Evolutionary conservation across 2,113 vertebrate genomes (phyloP), one percentile per base, ranked within the genome.

Genomic region (Orthonyx spaldingii): DNA sequence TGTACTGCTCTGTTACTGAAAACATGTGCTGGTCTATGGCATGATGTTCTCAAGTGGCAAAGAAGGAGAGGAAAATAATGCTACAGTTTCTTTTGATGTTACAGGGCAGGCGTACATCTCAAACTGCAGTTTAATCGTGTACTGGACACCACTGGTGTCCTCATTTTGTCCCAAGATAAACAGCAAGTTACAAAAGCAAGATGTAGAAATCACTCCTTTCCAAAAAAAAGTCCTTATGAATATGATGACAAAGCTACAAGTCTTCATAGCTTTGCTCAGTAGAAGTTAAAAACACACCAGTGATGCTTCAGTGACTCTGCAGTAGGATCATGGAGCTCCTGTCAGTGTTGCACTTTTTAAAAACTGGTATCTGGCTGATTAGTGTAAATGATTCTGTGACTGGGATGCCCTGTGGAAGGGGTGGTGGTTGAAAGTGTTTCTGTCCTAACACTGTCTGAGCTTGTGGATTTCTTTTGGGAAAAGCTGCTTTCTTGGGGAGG

Each of bases 11-110:
- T 56, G 22, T 60, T 69, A 20, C 32, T 46, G 33, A 55, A 49
- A 49, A 27, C 4, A 4, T 2, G 1, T 0, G 0, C 17, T 76
- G 18, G 8, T 55, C 89, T 68, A 27, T 44, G 50, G 30, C 23
- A 7, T 49, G 3, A 27, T 65, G 49, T 28, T 93, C 53, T 61
- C 59, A 79, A 56, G 55, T 69, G 24, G n/a, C 19, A 61, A 78
- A 87, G 59, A 20, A 44, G 9, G 44, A 74, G 33, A 37, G 32
- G 9, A 39, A 39, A 44, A n/a, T 66, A 63, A 52, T 15, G 35
- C 8, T 81, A 9, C 39, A 24, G 26, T 37, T 49, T 64, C 60
- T 56, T 84, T 52, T 44, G 33, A 50, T 35, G 11, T 60, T 87
- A 32, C 3, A 23, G 19, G 37, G 15, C 19, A 80, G 50, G 21